Evolutionary conservation across 2,113 vertebrate genomes (phyloP).

Genomic region (Raja brachyura): DNA sequence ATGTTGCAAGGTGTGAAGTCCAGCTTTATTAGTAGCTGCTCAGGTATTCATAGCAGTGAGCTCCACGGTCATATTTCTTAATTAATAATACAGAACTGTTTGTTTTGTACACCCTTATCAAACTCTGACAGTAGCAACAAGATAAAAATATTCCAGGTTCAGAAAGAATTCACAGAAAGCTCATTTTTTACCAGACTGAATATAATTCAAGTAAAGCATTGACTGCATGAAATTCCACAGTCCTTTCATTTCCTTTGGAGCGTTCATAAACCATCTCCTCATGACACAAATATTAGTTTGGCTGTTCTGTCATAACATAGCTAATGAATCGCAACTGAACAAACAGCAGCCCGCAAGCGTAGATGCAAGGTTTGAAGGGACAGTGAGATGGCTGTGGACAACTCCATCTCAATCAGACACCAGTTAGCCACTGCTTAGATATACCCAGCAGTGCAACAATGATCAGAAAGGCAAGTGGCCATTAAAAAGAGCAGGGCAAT

Average conservation of each 20-base stretch:
- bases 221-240: background rate
- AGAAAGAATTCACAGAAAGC: background rate
- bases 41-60: background rate
- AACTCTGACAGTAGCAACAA: background rate
- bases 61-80: background rate
- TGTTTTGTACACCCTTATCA: background rate
- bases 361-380: background rate
- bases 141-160: background rate
- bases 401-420: background rate
- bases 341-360: background rate
- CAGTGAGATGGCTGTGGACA: background rate
- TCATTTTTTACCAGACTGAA: background rate
- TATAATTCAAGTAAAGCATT: background rate
- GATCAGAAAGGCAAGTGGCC: background rate
- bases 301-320: constrained; percentile 9
- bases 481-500: background rate
- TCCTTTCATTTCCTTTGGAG: constrained; percentile 13
- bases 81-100: constrained; percentile 6
- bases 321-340: constrained; percentile 30
- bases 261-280: background rate
- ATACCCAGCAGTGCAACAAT: background rate
- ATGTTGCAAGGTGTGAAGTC: background rate
- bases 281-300: background rate
- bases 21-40: background rate
- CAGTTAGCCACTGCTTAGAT: background rate